These are phyloP conservation scores for Brachypalpus laphriformis DNA, from an alignment of 2,888 invertebrate genomes.

Conservation along the genomic window DNA sequence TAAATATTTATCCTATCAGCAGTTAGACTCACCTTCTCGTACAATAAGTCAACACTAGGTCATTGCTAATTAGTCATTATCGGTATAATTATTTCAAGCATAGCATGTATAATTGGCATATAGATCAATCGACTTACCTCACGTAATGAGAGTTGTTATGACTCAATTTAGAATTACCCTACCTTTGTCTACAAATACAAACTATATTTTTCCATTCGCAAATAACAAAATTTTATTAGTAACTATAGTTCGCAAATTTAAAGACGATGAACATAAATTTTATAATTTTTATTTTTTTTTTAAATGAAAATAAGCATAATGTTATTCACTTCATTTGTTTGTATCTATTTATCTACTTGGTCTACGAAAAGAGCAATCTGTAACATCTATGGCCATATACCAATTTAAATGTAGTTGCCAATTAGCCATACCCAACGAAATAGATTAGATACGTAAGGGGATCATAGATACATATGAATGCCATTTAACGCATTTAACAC, in stretches of 20 bases:
- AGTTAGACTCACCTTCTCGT: neutral
- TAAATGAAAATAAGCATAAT: neutral
- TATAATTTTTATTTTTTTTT: too few relatives aligned
- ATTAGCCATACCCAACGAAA: neutral
- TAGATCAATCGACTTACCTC: neutral
- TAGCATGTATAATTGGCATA: neutral
- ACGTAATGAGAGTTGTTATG: slow-evolving; percentile 3
- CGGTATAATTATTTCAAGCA: neutral
- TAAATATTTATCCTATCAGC: neutral
- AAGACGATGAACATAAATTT: neutral
- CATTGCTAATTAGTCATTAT: slow-evolving; percentile 21
- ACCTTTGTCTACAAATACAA: neutral
- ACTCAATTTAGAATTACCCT: slow-evolving; percentile 1
- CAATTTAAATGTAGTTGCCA: neutral
- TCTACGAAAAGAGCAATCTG: neutral
- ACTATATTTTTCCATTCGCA: neutral
- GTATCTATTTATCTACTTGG: neutral
- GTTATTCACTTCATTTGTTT: neutral
- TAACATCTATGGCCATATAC: neutral
- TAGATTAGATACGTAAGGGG: slow-evolving; percentile 7
- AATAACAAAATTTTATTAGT: too few relatives aligned
- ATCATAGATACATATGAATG: slow-evolving; percentile 32
- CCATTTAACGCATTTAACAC: slow-evolving; percentile 43
- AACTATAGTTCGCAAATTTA: neutral
- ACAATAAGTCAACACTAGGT: neutral